Conservation (phyloP, 2,888 invertebrate genomes). For the Clostera curtula region DNA sequence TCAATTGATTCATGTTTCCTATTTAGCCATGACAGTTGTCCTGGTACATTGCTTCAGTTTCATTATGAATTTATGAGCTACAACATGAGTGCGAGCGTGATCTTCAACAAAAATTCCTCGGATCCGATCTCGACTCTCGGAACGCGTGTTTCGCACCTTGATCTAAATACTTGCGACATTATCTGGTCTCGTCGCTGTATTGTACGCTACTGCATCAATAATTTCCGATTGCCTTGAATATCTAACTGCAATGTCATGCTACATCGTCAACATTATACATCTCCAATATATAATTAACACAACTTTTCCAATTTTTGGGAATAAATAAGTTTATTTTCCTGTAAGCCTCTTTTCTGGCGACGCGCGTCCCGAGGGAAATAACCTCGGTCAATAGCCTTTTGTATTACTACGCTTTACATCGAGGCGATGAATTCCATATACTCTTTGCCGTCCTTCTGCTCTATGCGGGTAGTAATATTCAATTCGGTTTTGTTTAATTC, state of each 20-base stretch:
- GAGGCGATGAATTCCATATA: constrained; percentile 24
- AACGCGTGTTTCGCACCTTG: constrained; percentile 71
- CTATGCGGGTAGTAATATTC: constrained; percentile 10
- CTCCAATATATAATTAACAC: constrained; percentile 14
- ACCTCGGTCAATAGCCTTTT: constrained; percentile 41
- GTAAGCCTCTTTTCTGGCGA: constrained; percentile 21
- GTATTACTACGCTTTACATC: constrained; percentile 31
- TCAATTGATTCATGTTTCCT: constrained; percentile 18
- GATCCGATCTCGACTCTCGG: constrained; percentile 65
- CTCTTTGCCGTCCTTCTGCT: constrained; percentile 11
- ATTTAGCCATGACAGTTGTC: constrained; percentile 19
- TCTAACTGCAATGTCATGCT: constrained; percentile 19
- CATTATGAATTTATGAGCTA: constrained; percentile 51
- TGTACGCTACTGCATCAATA: constrained; percentile 44
- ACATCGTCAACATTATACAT: constrained; percentile 36
- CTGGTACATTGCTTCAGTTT: constrained; percentile 41
- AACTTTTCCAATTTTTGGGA: neutral
- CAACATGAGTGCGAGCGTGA: constrained; percentile 48
- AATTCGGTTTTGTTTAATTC: constrained; percentile 5
- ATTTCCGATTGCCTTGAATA: constrained; percentile 23
- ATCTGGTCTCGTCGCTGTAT: constrained; percentile 54
- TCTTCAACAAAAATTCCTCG: constrained; percentile 65
- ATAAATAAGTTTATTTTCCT: constrained; percentile 16
- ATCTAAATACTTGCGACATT: constrained; percentile 74
- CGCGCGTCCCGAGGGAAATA: constrained; percentile 41